Conservation (phyloP, 2,113 vertebrate genomes). For the Nettapus auritus region DNA sequence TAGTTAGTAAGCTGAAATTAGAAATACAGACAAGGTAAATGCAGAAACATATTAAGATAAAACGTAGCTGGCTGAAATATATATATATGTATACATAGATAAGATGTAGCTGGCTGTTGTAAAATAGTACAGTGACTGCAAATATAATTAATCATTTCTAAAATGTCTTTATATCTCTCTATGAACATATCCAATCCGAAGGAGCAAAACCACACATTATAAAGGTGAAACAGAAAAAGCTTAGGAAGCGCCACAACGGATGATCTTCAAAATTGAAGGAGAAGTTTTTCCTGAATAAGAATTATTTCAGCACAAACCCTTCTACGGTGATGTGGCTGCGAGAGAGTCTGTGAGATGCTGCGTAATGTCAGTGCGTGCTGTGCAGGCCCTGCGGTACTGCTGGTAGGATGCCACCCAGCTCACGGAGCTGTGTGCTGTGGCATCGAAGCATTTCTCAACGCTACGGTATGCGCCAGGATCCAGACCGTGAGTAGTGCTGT, state of each 20-base stretch:
- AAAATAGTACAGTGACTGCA: neutral
- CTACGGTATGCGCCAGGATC: neutral
- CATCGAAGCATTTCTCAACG: neutral
- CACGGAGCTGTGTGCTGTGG: accelerated
- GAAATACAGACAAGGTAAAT: neutral
- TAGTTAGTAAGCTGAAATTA: neutral
- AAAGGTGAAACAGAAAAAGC: neutral
- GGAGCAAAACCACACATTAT: neutral
- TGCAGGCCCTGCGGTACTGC: accelerated
- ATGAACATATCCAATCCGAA: neutral
- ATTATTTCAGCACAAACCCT: neutral
- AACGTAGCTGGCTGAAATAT: neutral
- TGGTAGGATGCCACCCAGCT: neutral
- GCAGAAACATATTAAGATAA: neutral
- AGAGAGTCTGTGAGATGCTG: neutral
- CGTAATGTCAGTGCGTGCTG: neutral
- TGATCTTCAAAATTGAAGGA: neutral
- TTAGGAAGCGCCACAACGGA: neutral
- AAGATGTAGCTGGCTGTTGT: neutral
- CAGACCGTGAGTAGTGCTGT: neutral
- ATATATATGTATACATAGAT: no score
- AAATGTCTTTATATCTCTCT: neutral
- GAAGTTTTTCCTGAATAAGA: neutral
- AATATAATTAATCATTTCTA: neutral
- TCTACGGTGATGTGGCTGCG: neutral